phyloP scores from a whole-genome alignment of 2,888 invertebrate genomes.

The Nomada ferruginata region DNA sequence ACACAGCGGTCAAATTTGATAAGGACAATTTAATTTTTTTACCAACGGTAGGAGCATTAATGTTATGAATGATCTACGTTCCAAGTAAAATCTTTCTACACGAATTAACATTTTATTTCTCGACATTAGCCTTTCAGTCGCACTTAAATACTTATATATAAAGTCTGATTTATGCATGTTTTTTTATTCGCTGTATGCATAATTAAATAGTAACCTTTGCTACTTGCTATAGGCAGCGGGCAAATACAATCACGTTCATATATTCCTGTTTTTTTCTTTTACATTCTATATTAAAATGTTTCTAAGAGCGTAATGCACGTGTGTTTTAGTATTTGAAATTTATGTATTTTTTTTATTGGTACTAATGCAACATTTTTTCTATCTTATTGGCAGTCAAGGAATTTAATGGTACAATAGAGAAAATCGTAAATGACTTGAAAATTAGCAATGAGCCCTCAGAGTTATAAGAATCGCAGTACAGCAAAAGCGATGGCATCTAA shows the following conservation, averaged over 20 bases:
- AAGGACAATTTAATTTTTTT: constrained; percentile 1
- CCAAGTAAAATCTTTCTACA: neutral
- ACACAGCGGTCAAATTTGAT: neutral
- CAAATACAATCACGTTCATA: constrained; percentile 48
- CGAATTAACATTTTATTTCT: neutral
- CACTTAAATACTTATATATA: no score
- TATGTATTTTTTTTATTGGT: neutral
- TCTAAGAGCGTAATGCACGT: no score
- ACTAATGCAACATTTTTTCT: neutral
- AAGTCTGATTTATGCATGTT: constrained; percentile 38
- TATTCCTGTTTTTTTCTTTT: neutral
- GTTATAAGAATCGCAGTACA: constrained; percentile 85
- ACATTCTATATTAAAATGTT: neutral
- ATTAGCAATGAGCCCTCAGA: constrained; percentile 85
- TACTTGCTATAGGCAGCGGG: constrained; percentile 45
- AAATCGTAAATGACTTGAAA: constrained; percentile 58
- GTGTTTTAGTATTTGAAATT: neutral
- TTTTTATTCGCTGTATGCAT: constrained; percentile 67
- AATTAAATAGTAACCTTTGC: constrained; percentile 77
- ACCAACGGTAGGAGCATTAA: no score
- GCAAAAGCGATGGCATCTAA: constrained; percentile 81
- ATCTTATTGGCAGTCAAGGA: constrained; percentile 62
- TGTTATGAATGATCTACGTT: neutral
- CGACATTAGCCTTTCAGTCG: no score
- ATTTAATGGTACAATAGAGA: constrained; percentile 42